Conservation (phyloP, 2,888 invertebrate species). For the Nephrotoma guestfalica region DNA sequence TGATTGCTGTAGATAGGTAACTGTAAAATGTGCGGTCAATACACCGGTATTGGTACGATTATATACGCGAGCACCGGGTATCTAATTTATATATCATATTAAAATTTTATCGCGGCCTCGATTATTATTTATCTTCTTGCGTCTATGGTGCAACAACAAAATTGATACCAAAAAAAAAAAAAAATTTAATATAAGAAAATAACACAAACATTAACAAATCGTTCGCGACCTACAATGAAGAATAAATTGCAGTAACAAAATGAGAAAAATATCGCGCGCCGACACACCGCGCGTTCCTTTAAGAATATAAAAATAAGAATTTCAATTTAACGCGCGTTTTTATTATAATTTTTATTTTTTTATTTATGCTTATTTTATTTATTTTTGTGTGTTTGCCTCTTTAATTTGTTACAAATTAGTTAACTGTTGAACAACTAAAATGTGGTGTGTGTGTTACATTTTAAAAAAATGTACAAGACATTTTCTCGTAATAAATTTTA, state of each 20-base stretch:
- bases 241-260: not conserved
- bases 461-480: not conserved
- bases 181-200: not conserved
- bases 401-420: not conserved
- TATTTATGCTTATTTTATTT: not conserved
- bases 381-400: not conserved
- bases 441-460: not conserved
- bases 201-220: not conserved
- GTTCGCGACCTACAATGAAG: not conserved
- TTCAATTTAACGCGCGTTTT: not conserved
- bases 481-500: not conserved
- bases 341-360: not conserved
- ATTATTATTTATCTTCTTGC: not conserved
- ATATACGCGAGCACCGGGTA: not conserved
- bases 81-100: not conserved
- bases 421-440: not conserved
- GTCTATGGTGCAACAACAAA: not conserved
- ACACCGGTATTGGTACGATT: not conserved
- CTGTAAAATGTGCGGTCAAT: not conserved
- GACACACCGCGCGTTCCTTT: not conserved
- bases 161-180: not conserved
- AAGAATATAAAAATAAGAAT: not conserved
- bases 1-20: not conserved
- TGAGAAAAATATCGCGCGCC: not conserved
- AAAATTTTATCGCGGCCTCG: not conserved